Evolutionary conservation across 2,888 invertebrate species (phyloP).

Genomic region (Melanargia galathea): DNA sequence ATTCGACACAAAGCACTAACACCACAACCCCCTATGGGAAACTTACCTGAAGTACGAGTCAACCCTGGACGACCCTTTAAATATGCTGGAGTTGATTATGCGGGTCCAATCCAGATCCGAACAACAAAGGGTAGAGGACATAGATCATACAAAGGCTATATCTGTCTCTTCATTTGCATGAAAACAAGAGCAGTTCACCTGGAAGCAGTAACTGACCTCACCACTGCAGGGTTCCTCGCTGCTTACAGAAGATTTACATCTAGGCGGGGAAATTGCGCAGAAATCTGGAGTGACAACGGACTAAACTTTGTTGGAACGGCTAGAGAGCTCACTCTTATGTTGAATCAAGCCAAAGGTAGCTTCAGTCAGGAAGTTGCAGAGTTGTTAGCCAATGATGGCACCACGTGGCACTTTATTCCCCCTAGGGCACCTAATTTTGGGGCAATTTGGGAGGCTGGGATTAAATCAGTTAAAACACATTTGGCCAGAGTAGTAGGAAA

Average conservation of each 20-base stretch:
- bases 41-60: no score
- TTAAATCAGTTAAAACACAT: background rate
- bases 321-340: background rate
- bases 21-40: no score
- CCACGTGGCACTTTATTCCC: background rate
- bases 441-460: background rate
- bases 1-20: no score
- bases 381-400: background rate
- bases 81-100: no score
- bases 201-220: background rate
- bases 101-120: no score
- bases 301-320: background rate
- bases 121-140: no score
- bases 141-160: no score
- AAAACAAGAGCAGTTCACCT: background rate
- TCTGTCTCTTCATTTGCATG: background rate
- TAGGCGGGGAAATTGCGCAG: background rate
- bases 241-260: background rate
- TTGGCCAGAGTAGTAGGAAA: background rate
- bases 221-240: background rate
- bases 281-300: background rate
- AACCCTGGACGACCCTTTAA: no score
- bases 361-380: background rate
- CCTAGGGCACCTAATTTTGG: background rate
- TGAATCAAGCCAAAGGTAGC: background rate